Conservation (phyloP, 2,888 invertebrate species). For the Gymnocheta viridis region DNA sequence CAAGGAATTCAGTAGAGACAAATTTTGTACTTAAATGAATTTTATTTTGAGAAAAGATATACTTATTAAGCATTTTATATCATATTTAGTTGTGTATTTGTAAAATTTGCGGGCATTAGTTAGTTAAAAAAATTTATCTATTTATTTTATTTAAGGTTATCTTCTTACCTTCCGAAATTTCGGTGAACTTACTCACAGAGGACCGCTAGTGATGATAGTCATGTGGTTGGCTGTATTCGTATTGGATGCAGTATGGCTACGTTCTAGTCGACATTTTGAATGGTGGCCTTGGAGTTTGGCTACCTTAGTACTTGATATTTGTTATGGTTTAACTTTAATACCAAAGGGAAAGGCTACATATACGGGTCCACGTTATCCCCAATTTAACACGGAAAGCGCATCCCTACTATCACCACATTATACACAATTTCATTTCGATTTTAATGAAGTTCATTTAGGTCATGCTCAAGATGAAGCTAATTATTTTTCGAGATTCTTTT, state of each 20-base stretch:
- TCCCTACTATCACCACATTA: conserved; percentile 84
- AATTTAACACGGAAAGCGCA: conserved; percentile 56
- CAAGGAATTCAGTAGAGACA: too few species aligned
- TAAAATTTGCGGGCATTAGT: too few species aligned
- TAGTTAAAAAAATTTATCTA: background rate
- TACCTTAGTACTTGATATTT: conserved; percentile 85
- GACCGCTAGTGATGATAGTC: conserved; percentile 87
- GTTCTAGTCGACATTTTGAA: conserved; percentile 85
- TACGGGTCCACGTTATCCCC: conserved; percentile 70
- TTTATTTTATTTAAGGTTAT: conserved; percentile 79
- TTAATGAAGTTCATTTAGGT: conserved; percentile 88
- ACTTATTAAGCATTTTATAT: too few species aligned
- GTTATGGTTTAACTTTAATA: conserved; percentile 88
- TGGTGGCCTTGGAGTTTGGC: conserved; percentile 85
- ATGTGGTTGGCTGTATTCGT: conserved; percentile 87
- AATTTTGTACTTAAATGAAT: too few species aligned
- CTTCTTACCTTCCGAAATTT: conserved; percentile 85
- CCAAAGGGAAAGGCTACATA: conserved; percentile 83
- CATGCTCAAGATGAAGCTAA: conserved; percentile 90
- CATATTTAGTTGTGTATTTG: too few species aligned
- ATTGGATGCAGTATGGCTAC: conserved; percentile 86
- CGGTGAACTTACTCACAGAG: conserved; percentile 87
- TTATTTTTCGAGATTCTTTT: conserved; percentile 88
- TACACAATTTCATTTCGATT: conserved; percentile 86
- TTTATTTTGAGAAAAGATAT: too few species aligned